phyloP scores from a whole-genome alignment of 2,888 invertebrate species.

The Fragum whitleyi region DNA sequence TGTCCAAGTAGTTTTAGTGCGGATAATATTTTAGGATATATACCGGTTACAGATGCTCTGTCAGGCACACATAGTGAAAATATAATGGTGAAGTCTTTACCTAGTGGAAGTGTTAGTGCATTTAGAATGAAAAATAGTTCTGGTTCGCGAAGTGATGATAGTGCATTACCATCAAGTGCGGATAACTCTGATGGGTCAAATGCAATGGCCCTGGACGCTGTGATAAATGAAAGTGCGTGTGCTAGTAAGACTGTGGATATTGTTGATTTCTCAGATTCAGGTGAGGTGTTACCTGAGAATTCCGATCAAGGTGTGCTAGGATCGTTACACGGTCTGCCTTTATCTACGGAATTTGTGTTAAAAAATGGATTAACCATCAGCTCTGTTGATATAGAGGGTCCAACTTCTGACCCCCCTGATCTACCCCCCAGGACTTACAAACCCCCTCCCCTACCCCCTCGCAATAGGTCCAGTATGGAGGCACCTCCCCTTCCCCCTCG shows the following conservation, averaged over 20 bases:
- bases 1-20: slow-evolving; percentile 13
- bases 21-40: slow-evolving; percentile 19
- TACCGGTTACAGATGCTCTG: slow-evolving; percentile 24
- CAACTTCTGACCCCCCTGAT: slow-evolving; percentile 68
- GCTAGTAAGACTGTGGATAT: slow-evolving; percentile 37
- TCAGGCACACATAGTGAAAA: slow-evolving; percentile 22
- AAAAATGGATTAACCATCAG: background rate
- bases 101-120: slow-evolving; percentile 15
- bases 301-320: slow-evolving; percentile 23
- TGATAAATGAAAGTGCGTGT: slow-evolving; percentile 44
- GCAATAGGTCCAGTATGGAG: slow-evolving; percentile 70
- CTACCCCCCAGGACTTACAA: slow-evolving; percentile 80
- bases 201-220: slow-evolving; percentile 53
- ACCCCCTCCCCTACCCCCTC: slow-evolving; percentile 79
- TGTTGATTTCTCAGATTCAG: slow-evolving; percentile 55
- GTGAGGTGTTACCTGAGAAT: slow-evolving; percentile 47
- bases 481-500: slow-evolving; percentile 80
- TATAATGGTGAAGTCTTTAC: slow-evolving; percentile 23
- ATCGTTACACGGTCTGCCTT: background rate
- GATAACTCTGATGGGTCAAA: slow-evolving; percentile 78
- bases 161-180: slow-evolving; percentile 73
- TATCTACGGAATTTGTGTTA: background rate
- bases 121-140: slow-evolving; percentile 42
- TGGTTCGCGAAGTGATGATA: slow-evolving; percentile 64
- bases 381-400: background rate